Percentiles rank a stretch among this genome's conserved stretches.
phyloP scores from a whole-genome alignment of 2,888 invertebrate species.

The Ditula angustiorana region DNA sequence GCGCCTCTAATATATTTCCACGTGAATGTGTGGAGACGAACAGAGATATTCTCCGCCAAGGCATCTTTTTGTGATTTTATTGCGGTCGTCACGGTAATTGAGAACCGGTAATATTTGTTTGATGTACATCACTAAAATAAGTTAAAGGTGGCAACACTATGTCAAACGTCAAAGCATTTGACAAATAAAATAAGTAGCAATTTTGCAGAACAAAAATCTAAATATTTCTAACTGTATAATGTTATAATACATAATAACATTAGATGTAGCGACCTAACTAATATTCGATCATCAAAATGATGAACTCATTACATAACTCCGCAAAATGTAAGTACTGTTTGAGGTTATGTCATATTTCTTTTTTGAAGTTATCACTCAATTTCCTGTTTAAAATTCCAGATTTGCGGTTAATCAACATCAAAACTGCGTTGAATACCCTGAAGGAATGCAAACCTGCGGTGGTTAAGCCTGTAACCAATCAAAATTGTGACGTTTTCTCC shows the following conservation, averaged over 20 bases:
- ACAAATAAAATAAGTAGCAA: neutral
- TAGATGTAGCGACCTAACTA: neutral
- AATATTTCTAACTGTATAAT: constrained; percentile 11
- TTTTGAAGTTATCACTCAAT: constrained; percentile 33
- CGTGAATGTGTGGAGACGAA: too few relatives aligned
- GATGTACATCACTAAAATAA: neutral
- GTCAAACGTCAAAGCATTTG: too few relatives aligned
- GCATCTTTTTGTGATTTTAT: too few relatives aligned
- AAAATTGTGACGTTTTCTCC: constrained; percentile 49
- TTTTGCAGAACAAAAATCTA: neutral
- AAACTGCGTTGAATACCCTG: constrained; percentile 62
- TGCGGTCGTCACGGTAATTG: too few relatives aligned
- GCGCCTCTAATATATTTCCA: too few relatives aligned
- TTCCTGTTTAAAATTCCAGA: constrained; percentile 57
- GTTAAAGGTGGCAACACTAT: neutral
- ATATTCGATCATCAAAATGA: constrained; percentile 50
- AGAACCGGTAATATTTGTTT: neutral
- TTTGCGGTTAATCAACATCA: constrained; percentile 70
- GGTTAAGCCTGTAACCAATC: constrained; percentile 44
- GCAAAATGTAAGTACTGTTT: constrained; percentile 72
- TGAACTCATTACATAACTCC: constrained; percentile 71
- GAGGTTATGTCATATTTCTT: constrained; percentile 58
- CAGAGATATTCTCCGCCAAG: too few relatives aligned
- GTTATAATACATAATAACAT: constrained; percentile 6
- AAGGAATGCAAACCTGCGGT: constrained; percentile 62